phyloP scores from a whole-genome alignment of 2,888 invertebrate genomes.

The Stenotaenia linearis region DNA sequence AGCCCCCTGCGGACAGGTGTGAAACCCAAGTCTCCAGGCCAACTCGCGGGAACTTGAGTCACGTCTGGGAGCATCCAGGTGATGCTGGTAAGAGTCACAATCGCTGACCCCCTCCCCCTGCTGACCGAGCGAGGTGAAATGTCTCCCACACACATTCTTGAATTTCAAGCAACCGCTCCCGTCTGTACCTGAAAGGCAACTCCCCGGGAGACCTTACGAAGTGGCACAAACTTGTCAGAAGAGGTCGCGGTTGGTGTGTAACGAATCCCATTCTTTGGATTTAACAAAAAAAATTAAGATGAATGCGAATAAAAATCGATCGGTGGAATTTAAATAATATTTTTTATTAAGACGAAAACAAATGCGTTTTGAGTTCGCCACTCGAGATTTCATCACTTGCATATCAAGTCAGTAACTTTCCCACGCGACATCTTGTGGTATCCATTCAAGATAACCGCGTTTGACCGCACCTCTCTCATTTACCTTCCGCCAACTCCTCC shows the following conservation, averaged over 20 bases:
- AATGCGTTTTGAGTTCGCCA: neutral
- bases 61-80: conserved; percentile 20
- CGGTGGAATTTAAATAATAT: no score
- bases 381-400: neutral
- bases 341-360: neutral
- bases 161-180: conserved; percentile 23
- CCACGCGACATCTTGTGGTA: conserved; percentile 23
- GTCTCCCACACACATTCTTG: conserved; percentile 16
- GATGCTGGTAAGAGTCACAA: conserved; percentile 6
- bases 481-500: conserved; percentile 14
- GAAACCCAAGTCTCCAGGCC: conserved; percentile 8
- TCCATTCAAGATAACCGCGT: conserved; percentile 4
- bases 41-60: conserved; percentile 15
- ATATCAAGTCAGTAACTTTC: neutral
- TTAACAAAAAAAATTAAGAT: neutral
- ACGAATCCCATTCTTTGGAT: neutral
- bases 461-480: conserved; percentile 18
- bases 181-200: neutral
- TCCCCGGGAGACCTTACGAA: neutral
- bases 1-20: conserved; percentile 20
- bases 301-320: neutral
- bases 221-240: neutral
- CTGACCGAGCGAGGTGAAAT: conserved; percentile 15
- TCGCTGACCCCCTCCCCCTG: conserved; percentile 6
- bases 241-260: neutral